Conservation (phyloP, 2,113 vertebrate species). For the Sinocyclocheilus maitianheensis region DNA sequence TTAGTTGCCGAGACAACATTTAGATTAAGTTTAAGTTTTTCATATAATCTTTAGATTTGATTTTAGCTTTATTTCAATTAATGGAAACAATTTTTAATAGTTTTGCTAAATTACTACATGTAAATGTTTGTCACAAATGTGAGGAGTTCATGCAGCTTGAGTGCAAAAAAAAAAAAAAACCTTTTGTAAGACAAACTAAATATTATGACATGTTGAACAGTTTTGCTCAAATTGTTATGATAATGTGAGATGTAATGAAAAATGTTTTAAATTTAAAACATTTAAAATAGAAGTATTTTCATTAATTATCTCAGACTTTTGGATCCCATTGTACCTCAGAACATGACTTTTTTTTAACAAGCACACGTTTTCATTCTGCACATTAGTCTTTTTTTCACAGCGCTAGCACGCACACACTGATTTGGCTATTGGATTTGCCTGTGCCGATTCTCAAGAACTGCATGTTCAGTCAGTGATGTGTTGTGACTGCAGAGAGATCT, state of each 20-base stretch:
- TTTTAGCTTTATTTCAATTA: background rate
- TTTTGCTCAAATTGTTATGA: background rate
- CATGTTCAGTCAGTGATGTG: conserved; percentile 13
- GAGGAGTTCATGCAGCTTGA: background rate
- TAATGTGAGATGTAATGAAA: background rate
- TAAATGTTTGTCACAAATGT: background rate
- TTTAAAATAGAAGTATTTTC: background rate
- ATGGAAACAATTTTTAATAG: background rate
- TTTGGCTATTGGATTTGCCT: background rate
- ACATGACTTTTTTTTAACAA: background rate
- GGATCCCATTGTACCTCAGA: background rate
- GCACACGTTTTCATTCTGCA: background rate
- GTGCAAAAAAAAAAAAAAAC: too few relatives aligned
- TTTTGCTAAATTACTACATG: background rate
- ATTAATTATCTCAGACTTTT: background rate
- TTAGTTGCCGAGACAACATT: too few relatives aligned
- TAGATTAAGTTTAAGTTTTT: background rate
- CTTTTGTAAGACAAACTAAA: background rate
- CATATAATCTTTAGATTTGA: background rate
- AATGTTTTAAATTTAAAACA: background rate
- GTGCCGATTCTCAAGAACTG: conserved; percentile 5
- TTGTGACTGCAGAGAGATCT: conserved; percentile 23
- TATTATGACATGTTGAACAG: background rate
- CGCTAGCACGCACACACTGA: background rate
- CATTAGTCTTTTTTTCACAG: background rate